These are phyloP conservation scores for Corythaixoides concolor DNA, from an alignment of 2,113 vertebrate genomes.

Conservation along the genomic window DNA sequence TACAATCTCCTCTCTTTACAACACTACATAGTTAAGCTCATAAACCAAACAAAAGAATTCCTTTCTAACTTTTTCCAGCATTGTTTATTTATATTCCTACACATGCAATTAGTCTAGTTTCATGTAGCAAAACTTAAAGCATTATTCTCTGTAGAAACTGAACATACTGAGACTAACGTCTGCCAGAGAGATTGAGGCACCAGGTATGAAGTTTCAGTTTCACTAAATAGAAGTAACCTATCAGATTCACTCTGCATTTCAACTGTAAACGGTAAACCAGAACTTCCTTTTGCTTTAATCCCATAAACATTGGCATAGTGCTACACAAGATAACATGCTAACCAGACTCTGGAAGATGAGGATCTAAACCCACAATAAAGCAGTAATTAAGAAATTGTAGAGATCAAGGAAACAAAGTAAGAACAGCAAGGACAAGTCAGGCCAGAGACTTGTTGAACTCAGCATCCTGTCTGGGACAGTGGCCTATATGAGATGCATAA, in stretches of 20 bases:
- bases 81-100: background rate
- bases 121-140: background rate
- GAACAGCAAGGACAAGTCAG: background rate
- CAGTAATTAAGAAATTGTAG: background rate
- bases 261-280: background rate
- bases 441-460: background rate
- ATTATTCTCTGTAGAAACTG: background rate
- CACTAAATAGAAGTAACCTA: background rate
- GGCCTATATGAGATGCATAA: background rate
- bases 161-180: background rate
- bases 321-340: constrained; percentile 36
- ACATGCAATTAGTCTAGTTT: background rate
- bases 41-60: constrained; percentile 15
- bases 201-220: constrained; percentile 21
- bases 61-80: background rate
- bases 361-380: constrained; percentile 17
- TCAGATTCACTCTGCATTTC: background rate
- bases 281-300: constrained; percentile 48
- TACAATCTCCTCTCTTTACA: background rate
- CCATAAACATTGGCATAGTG: background rate
- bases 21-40: background rate
- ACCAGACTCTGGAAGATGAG: background rate
- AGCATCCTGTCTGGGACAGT: background rate
- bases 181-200: background rate
- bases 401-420: constrained; percentile 14